Evolutionary conservation across 2,113 vertebrate genomes (phyloP).

Genomic region (Bettongia penicillata): DNA sequence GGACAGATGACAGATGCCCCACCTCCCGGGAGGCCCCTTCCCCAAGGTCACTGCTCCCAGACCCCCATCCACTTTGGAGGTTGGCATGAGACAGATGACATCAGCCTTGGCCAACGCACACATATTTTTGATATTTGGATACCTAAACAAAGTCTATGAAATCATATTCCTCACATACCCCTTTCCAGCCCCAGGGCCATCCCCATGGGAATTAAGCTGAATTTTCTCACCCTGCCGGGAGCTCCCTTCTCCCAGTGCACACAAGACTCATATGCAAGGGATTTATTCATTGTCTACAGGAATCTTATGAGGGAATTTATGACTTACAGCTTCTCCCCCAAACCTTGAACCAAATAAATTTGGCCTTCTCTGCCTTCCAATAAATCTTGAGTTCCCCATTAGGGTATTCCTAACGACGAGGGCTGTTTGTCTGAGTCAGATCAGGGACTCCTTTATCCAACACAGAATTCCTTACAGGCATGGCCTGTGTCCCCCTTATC

Average conservation of each 20-base stretch:
- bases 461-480: background rate
- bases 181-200: background rate
- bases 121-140: background rate
- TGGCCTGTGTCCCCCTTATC: background rate
- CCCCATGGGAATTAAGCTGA: background rate
- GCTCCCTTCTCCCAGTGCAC: background rate
- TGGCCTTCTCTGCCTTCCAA: background rate
- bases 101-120: background rate
- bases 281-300: background rate
- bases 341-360: background rate
- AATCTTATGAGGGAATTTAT: background rate
- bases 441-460: background rate
- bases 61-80: background rate
- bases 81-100: background rate
- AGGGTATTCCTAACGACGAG: background rate
- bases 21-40: background rate
- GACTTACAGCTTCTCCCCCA: background rate
- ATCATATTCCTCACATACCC: background rate
- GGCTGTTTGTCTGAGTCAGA: background rate
- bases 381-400: background rate
- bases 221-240: background rate
- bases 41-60: background rate
- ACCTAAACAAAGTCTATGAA: background rate
- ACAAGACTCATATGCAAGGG: background rate
- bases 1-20: background rate